Base-by-base conservation (phyloP, 2,113 vertebrate species). In the Bucco capensis region DNA sequence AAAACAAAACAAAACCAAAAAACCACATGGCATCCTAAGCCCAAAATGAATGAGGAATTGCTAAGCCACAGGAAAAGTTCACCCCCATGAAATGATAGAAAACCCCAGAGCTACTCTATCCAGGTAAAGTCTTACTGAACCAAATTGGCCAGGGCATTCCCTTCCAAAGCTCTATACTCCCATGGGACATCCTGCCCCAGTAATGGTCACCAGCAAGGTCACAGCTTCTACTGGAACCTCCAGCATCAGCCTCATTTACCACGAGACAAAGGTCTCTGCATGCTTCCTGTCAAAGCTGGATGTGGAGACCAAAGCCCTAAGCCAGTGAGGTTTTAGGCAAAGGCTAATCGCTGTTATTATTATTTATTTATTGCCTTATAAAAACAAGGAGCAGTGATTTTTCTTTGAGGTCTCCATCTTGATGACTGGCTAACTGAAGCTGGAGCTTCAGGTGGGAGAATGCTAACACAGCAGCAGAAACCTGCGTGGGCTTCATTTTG, bases 401-500 rank as follows among this genome's bases (percentile, higher is more conserved):
- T 82, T 57, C 47, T 64, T 67, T 64, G 64, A 33, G 15, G n/a
- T 83, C 65, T 91, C 65, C 47, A 56, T 58, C 62, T 57, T 49
- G 64, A 33, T 72, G 58, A 0, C 2, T 19, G 30, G 46, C 54
- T 56, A 31, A 15, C 53, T 19, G 33, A 53, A 83, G 42, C 35
- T 86, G 78, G 15, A 88, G 10, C 58, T 65, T 83, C 46, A 92
- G 76, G 83, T 22, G 53, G 53, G 38, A 65, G 83, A 92, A 88
- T 54, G 66, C 21, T 79, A 85, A 85, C 60, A 47, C 27, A 80
- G 57, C 75, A 33, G 47, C 69, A 83, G 51, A 67, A 93, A 61
- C 86, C 51, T 79, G 56, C 8, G 8, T 91, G 75, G 81, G 82
- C 42, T 92, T 94, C 78, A 80, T 92, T 95, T 94, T 95, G 89